phyloP scores from a whole-genome alignment of 92 coral and sea anemone genomes.

The Montipora capitata region DNA sequence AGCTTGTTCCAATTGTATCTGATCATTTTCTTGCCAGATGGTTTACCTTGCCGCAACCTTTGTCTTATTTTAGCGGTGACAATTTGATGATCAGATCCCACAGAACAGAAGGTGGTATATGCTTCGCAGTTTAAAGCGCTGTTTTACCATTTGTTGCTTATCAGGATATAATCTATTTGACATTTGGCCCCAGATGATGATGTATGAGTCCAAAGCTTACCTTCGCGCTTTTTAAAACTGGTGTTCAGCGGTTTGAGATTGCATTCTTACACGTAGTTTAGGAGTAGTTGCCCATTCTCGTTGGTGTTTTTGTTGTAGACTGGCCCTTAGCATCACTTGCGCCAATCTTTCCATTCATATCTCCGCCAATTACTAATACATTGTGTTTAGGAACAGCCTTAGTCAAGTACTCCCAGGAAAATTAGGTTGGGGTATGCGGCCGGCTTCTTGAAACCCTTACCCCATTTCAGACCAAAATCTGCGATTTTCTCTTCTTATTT shows the following conservation, averaged over 20 bases:
- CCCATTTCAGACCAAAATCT: too few relatives aligned
- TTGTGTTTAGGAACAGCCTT: too few relatives aligned
- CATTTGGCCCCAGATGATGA: neutral
- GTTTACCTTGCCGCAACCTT: neutral
- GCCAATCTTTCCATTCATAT: too few relatives aligned
- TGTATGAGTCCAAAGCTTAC: neutral
- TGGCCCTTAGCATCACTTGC: too few relatives aligned
- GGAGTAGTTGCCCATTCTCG: slow-evolving; percentile 14
- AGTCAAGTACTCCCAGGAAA: too few relatives aligned
- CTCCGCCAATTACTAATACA: too few relatives aligned
- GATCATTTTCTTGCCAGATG: neutral
- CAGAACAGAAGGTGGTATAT: neutral
- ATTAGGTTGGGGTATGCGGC: too few relatives aligned
- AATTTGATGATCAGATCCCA: slow-evolving; percentile 8
- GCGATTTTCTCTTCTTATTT: too few relatives aligned
- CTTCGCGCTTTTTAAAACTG: neutral
- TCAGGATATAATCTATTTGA: slow-evolving; percentile 2
- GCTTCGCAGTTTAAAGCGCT: neutral
- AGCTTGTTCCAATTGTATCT: neutral
- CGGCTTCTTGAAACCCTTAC: too few relatives aligned
- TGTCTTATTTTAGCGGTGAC: neutral
- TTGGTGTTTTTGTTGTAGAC: neutral
- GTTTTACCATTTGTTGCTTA: neutral
- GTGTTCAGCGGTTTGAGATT: neutral
- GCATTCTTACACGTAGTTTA: neutral